phyloP scores from a whole-genome alignment of 92 coral and sea anemone genomes.

The Galaxea fascicularis region DNA sequence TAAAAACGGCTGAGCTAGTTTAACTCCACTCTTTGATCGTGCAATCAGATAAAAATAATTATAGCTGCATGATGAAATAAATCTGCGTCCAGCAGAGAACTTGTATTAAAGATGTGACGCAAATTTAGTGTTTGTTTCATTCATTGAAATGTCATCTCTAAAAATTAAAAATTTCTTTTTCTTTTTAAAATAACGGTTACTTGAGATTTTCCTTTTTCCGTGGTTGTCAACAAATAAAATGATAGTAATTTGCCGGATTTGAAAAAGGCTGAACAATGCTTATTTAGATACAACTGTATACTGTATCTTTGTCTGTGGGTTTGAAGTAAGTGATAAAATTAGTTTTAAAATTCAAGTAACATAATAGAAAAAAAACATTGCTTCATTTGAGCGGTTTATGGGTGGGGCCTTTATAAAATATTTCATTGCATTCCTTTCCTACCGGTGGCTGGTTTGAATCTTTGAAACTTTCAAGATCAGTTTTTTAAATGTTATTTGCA shows the following conservation, averaged over 20 bases:
- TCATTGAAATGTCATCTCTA: neutral
- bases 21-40: neutral
- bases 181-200: neutral
- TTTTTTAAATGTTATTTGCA: neutral
- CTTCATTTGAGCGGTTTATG: neutral
- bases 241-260: neutral
- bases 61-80: neutral
- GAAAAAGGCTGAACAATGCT: constrained; percentile 1
- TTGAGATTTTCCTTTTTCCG: neutral
- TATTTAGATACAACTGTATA: neutral
- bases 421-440: constrained; percentile 28
- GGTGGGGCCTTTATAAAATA: constrained; percentile 24
- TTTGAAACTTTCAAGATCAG: constrained; percentile 14
- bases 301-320: neutral
- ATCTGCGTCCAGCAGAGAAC: neutral
- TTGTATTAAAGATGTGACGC: neutral
- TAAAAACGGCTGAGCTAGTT: neutral
- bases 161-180: no score
- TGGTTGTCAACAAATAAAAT: neutral
- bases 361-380: neutral
- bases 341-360: neutral
- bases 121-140: neutral
- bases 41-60: constrained; percentile 8
- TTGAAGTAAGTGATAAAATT: neutral
- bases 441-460: constrained; percentile 6